These are phyloP conservation scores for Capitulum mitella DNA, from an alignment of 2,888 invertebrate genomes.

Conservation along the genomic window DNA sequence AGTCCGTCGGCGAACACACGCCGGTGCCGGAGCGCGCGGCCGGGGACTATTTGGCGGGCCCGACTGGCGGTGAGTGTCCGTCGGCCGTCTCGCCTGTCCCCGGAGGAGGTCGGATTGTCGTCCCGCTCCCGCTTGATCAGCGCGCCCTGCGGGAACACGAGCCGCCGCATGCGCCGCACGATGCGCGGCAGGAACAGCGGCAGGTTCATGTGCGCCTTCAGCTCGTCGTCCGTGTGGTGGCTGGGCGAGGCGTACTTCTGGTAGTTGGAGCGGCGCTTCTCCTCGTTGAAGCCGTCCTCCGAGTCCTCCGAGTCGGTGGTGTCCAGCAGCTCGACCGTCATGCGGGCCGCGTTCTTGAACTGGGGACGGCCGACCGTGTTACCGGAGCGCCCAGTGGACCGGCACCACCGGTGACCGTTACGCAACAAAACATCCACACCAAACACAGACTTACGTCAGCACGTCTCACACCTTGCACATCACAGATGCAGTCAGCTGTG, in stretches of 20 bases:
- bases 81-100: not conserved
- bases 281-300: constrained; percentile 39
- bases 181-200: constrained; percentile 30
- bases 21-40: too few relatives aligned
- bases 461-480: too few relatives aligned
- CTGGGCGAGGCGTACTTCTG: constrained; percentile 19
- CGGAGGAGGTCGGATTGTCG: constrained; percentile 4
- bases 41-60: too few relatives aligned
- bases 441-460: too few relatives aligned
- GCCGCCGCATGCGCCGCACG: constrained; percentile 25
- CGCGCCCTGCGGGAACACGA: not conserved
- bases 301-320: constrained; percentile 49
- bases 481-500: too few relatives aligned
- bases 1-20: too few relatives aligned
- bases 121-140: not conserved
- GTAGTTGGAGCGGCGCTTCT: constrained; percentile 19
- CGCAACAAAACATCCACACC: too few relatives aligned
- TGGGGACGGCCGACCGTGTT: constrained; percentile 44
- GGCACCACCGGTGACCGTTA: too few relatives aligned
- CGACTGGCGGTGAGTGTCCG: too few relatives aligned
- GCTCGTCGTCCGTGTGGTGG: constrained; percentile 17
- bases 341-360: constrained; percentile 76
- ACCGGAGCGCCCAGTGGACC: too few relatives aligned
- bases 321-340: constrained; percentile 85
- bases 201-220: constrained; percentile 19